A percentile compares a stretch with the other conserved stretches of the same genome.
Evolutionary conservation across 2,113 vertebrate genomes (phyloP).

Genomic region (Planiliza haematocheilus): DNA sequence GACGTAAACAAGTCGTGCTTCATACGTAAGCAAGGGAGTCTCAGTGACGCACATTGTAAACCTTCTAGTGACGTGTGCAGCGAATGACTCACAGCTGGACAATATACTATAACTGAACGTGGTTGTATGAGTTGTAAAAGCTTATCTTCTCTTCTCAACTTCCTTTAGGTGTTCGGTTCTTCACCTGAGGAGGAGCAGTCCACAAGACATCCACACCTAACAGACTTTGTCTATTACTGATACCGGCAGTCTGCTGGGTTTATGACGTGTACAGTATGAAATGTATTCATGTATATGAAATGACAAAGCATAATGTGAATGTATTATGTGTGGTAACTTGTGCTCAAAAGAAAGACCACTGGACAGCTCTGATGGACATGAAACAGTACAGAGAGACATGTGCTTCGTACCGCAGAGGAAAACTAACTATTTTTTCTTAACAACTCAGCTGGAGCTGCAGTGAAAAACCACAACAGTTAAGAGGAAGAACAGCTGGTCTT

Average conservation of each 20-base stretch:
- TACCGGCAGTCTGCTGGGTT: neutral
- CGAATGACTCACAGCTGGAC: neutral
- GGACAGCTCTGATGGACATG: no score
- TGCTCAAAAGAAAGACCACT: no score
- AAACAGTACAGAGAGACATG: no score
- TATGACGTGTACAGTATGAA: no score
- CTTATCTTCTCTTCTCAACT: slow-evolving; percentile 7
- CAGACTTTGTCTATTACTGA: neutral
- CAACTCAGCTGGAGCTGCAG: no score
- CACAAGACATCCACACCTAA: neutral
- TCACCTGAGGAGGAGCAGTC: slow-evolving; percentile 13
- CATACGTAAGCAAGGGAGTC: neutral
- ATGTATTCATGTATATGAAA: no score
- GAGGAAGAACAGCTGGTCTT: no score
- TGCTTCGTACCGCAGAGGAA: no score
- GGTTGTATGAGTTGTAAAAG: neutral
- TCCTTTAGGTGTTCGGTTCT: slow-evolving; percentile 13
- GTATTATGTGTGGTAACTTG: no score
- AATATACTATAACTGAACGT: neutral
- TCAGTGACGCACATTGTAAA: slow-evolving; percentile 16
- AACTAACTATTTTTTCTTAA: no score
- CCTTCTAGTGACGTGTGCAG: neutral
- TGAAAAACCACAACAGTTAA: no score
- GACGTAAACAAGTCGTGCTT: neutral
- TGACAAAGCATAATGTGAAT: no score